Conservation (phyloP, 2,113 vertebrate genomes). For the Semnornis frantzii region DNA sequence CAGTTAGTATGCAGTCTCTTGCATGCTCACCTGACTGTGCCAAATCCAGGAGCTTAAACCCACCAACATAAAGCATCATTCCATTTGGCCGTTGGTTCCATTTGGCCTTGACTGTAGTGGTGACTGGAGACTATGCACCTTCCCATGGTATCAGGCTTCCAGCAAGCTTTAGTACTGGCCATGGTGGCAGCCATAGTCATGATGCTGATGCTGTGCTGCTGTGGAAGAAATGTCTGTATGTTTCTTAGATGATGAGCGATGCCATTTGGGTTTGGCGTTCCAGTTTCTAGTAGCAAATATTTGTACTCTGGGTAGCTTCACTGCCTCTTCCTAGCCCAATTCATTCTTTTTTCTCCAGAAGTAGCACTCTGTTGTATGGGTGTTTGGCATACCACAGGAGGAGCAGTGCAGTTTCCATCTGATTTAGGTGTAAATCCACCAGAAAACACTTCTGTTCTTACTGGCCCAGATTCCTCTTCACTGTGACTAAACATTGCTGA, state of each 20-base stretch:
- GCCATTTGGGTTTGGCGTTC: background rate
- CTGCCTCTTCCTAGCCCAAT: background rate
- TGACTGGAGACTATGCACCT: background rate
- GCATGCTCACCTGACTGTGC: background rate
- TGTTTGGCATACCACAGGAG: background rate
- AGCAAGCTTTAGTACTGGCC: rapidly evolving
- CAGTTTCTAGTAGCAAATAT: background rate
- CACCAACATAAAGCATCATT: background rate
- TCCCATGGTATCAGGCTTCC: background rate
- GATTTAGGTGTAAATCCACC: slow-evolving; percentile 5
- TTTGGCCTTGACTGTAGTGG: background rate
- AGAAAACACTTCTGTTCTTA: slow-evolving; percentile 54
- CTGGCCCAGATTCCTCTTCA: slow-evolving; percentile 24
- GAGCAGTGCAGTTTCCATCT: slow-evolving; percentile 8
- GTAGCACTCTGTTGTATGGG: background rate
- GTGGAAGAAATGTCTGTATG: background rate
- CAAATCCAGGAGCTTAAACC: background rate
- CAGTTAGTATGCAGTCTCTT: background rate
- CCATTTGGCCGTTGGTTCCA: background rate
- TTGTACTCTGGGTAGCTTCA: background rate
- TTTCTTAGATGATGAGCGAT: background rate
- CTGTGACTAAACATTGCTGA: slow-evolving; percentile 20
- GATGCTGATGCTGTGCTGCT: background rate
- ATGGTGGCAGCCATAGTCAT: background rate
- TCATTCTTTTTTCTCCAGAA: background rate